Evolutionary conservation across 1,140 invertebrate genomes (phyloP), one percentile per base, ranked within the genome.

Genomic region (Drosophila novamexicana): DNA sequence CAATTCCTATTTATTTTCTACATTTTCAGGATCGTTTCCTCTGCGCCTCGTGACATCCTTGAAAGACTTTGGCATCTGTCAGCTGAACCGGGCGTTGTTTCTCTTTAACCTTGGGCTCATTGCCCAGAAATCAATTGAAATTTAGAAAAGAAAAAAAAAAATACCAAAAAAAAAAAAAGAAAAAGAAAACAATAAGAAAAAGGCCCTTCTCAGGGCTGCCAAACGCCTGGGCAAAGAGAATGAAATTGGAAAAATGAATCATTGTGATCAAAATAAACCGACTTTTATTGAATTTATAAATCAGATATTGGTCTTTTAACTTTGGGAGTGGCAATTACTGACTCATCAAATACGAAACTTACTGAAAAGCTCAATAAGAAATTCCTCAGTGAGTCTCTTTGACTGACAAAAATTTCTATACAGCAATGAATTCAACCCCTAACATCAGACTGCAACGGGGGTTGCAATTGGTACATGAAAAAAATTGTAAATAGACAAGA

Each of bases 261-360:
- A 88, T 85, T 89, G 82, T 88, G 84, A 88, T 89, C 82, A 88
- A 74, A 85, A 85, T 88, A 88, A 82, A 85, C 77, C 62, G 81
- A 88, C 86, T 85, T 85, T 85, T 85, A 85, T 85, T 74, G 64
- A 85, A 82, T 73, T 83, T 79, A 68, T 64, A 83, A 76, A 64
- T 39, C 12, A 10, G 2, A n/a, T 42, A 34, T 18, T 22, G 0
- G 9, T 18, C 8, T 69, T 66, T 61, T 56, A 40, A 40, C 7
- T 59, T 9, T 40, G 36, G 6, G 8, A 18, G 9, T 4, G 29
- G 62, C n/a, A 39, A 16, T 12, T 44, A 22, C 29, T 1, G 22
- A 29, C 22, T 5, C 22, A 29, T 29, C 22, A 29, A 29, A 29
- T 29, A 29, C 22, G 4, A 29, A 5, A 29, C 2, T 29, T 29